These are phyloP conservation scores for Drosophila malerkotliana DNA, from an alignment of 1,140 invertebrate genomes.

Conservation along the genomic window DNA sequence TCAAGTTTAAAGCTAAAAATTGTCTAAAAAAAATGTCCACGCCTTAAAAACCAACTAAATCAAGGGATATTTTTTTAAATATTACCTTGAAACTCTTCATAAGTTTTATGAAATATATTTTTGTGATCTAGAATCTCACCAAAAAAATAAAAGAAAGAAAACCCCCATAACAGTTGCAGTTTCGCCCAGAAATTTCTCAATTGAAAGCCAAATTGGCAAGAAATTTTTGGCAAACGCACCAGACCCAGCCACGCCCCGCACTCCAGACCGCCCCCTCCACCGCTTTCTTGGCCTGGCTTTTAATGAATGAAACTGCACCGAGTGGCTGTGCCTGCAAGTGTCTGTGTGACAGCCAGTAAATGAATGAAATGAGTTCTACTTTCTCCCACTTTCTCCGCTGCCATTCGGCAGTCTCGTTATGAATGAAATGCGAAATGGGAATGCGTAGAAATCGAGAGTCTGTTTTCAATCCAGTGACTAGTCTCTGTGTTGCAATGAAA, in stretches of 20 bases:
- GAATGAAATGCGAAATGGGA: slow-evolving; percentile 56
- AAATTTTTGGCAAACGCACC: neutral
- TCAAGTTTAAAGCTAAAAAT: no score
- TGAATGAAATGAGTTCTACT: slow-evolving; percentile 53
- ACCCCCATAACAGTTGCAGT: neutral
- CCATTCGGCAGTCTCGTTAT: slow-evolving; percentile 28
- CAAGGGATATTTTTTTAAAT: no score
- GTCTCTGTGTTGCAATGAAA: neutral
- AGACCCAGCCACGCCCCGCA: neutral
- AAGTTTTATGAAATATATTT: no score
- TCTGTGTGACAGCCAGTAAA: slow-evolving; percentile 36
- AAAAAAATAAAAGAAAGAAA: neutral
- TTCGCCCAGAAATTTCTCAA: neutral
- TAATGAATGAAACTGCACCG: slow-evolving; percentile 73
- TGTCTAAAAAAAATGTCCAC: no score
- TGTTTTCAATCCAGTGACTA: neutral
- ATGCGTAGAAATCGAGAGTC: slow-evolving; percentile 47
- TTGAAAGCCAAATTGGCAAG: neutral
- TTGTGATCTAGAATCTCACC: no score
- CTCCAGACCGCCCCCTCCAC: neutral
- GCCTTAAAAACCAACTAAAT: no score
- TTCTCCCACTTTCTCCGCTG: neutral
- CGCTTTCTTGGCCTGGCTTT: neutral
- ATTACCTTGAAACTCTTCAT: no score
- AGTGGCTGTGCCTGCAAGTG: slow-evolving; percentile 1